These are phyloP conservation scores for Alentia gelatinosa DNA, from an alignment of 2,888 invertebrate species.

Conservation along the genomic window DNA sequence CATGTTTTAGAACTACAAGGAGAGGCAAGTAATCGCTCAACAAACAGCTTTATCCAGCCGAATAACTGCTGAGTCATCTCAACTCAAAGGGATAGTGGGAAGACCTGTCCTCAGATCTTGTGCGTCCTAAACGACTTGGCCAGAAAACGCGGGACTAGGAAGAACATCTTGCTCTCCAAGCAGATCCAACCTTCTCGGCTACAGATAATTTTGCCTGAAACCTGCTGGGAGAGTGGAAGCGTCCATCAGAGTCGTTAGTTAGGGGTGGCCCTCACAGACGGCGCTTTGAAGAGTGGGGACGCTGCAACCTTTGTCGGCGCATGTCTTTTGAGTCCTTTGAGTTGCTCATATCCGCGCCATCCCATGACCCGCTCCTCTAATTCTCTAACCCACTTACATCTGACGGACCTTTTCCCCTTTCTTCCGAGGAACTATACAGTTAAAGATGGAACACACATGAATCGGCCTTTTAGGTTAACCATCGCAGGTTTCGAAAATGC, in stretches of 20 bases:
- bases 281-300: not conserved
- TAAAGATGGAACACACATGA: no score
- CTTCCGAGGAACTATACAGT: no score
- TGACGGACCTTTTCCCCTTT: no score
- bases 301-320: not conserved
- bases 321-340: not conserved
- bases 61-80: not conserved
- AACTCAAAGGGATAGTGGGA: not conserved
- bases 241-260: not conserved
- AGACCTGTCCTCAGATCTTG: slow-evolving; percentile 2
- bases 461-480: no score
- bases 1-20: not conserved
- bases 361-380: not conserved
- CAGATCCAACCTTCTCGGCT: not conserved
- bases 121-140: not conserved
- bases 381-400: not conserved
- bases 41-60: not conserved
- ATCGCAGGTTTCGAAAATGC: no score
- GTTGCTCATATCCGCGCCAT: not conserved
- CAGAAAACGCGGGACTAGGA: not conserved
- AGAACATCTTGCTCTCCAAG: not conserved
- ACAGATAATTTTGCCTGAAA: not conserved
- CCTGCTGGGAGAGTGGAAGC: not conserved
- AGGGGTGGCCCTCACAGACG: not conserved
- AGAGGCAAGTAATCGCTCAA: not conserved